Evolutionary conservation across 2,113 vertebrate species (phyloP).

Genomic region (Chaetodon auriga): DNA sequence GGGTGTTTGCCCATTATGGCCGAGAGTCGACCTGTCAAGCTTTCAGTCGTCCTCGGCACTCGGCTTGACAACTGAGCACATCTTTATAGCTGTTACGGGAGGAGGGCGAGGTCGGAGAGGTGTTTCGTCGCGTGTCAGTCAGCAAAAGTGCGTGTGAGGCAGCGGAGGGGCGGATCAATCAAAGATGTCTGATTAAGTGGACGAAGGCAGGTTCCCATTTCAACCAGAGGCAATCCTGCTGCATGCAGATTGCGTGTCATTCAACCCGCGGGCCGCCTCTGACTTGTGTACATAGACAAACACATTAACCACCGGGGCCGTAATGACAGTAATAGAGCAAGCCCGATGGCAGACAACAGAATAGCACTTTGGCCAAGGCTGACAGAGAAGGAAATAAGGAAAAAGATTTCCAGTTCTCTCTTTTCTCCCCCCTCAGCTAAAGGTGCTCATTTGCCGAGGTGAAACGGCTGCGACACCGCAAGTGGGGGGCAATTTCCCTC

Average conservation of each 20-base stretch:
- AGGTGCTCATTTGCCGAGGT: constrained; percentile 84
- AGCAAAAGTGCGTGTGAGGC: constrained; percentile 31
- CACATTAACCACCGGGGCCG: constrained; percentile 77
- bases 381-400: constrained; percentile 82
- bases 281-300: constrained; percentile 79
- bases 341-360: constrained; percentile 75
- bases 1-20: constrained; percentile 56
- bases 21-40: constrained; percentile 55
- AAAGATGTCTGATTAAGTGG: constrained; percentile 79
- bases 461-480: constrained; percentile 70
- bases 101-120: constrained; percentile 47
- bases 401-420: constrained; percentile 60
- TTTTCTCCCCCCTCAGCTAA: constrained; percentile 54
- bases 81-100: constrained; percentile 59
- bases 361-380: constrained; percentile 71
- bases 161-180: constrained; percentile 74
- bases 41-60: constrained; percentile 35
- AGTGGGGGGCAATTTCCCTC: constrained; percentile 80
- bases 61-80: constrained; percentile 36
- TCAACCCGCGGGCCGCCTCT: constrained; percentile 56
- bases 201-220: constrained; percentile 63
- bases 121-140: constrained; percentile 61
- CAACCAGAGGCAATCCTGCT: constrained; percentile 65
- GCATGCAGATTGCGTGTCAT: constrained; percentile 86
- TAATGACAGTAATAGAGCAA: constrained; percentile 83